Percentiles rank a stretch among this genome's conserved stretches.
These are phyloP conservation scores for Astreopora myriophthalma DNA, from an alignment of 64 coral and sea anemone species.

Conservation along the genomic window DNA sequence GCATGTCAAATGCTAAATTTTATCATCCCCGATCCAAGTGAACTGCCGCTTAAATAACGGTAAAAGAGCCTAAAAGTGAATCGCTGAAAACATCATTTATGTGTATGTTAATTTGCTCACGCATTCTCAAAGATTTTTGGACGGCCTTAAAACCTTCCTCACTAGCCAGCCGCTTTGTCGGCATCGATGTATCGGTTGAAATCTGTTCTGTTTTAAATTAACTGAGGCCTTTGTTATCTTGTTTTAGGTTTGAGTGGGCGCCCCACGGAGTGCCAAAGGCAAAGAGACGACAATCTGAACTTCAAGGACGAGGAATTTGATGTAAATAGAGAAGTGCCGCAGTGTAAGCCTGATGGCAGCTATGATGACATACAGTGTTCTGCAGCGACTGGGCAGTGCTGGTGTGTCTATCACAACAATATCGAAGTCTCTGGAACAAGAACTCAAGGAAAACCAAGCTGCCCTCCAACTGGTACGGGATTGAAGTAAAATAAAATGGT, in stretches of 20 bases:
- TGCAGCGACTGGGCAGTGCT: conserved; percentile 72
- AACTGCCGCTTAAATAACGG: too few species aligned
- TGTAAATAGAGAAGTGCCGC: conserved; percentile 73
- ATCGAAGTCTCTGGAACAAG: conserved; percentile 56
- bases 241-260: neutral
- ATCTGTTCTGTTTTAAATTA: too few species aligned
- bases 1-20: too few species aligned
- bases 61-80: too few species aligned
- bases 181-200: too few species aligned
- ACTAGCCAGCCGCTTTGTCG: too few species aligned
- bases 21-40: too few species aligned
- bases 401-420: conserved; percentile 84
- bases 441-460: conserved; percentile 74
- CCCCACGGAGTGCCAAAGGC: conserved; percentile 73
- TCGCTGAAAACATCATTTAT: too few species aligned
- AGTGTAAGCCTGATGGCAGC: conserved; percentile 78
- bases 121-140: too few species aligned
- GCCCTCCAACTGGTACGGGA: conserved; percentile 62
- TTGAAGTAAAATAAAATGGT: neutral
- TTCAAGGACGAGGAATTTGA: conserved; percentile 26
- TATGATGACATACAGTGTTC: conserved; percentile 74
- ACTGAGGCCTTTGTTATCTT: neutral
- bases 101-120: too few species aligned
- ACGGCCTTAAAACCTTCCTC: too few species aligned
- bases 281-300: conserved; percentile 59